Percentiles rank a stretch among this genome's conserved stretches.
Evolutionary conservation across 2,888 invertebrate genomes (phyloP).

Genomic region (Zygothrica quintamaculata): DNA sequence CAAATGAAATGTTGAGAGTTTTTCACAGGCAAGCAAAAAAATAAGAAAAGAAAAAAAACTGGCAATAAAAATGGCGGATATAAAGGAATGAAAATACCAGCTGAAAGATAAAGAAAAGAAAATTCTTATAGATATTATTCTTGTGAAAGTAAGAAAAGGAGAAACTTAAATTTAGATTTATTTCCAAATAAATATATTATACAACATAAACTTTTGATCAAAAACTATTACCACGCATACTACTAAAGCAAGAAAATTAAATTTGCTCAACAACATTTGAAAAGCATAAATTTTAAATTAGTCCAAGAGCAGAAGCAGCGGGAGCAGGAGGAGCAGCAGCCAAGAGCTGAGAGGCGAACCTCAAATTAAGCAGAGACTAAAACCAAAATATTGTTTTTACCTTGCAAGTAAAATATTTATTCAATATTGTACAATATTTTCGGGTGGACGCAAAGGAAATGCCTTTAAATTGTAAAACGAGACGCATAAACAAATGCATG

Average conservation of each 20-base stretch:
- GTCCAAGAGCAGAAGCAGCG: constrained; percentile 30
- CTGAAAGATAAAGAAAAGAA: constrained; percentile 14
- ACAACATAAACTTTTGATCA: constrained; percentile 37
- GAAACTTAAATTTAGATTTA: too few relatives aligned
- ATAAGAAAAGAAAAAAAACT: constrained; percentile 26
- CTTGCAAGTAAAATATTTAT: constrained; percentile 80
- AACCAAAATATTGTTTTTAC: constrained; percentile 79
- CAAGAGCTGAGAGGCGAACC: neutral
- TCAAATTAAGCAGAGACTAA: constrained; percentile 70
- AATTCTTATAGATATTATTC: neutral
- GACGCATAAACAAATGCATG: constrained; percentile 78
- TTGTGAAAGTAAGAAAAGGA: too few relatives aligned
- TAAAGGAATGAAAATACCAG: constrained; percentile 36
- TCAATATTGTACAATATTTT: constrained; percentile 68
- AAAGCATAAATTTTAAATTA: constrained; percentile 75
- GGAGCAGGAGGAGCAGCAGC: neutral
- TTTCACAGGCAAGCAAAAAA: too few relatives aligned
- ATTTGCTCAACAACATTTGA: constrained; percentile 49
- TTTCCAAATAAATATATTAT: constrained; percentile 19
- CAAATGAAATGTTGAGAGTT: constrained; percentile 70
- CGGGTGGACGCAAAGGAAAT: constrained; percentile 54
- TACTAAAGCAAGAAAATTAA: constrained; percentile 42
- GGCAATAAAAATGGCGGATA: constrained; percentile 57
- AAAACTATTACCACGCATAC: constrained; percentile 37
- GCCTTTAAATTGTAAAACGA: constrained; percentile 79